A percentile compares a stretch with the other conserved stretches of the same genome.
Evolutionary conservation across 2,888 invertebrate species (phyloP).

Genomic region (Nesidiocoris tenuis): DNA sequence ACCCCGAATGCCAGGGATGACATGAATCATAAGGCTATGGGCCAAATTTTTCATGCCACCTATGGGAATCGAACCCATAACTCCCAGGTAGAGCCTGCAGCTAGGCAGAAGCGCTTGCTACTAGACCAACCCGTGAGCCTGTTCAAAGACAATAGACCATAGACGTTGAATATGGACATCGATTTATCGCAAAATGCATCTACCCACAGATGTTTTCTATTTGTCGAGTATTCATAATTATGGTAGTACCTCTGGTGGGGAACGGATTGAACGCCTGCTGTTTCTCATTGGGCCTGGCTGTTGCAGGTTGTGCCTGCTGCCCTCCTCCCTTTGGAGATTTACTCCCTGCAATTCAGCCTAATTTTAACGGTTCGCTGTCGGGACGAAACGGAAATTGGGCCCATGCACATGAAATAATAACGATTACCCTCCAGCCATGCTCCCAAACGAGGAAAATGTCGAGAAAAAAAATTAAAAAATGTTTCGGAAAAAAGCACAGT

Average conservation of each 20-base stretch:
- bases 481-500: neutral
- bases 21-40: too few species aligned
- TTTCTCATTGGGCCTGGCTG: constrained; percentile 56
- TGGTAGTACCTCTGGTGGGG: constrained; percentile 63
- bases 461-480: neutral
- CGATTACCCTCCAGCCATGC: neutral
- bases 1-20: too few species aligned
- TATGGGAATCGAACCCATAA: too few species aligned
- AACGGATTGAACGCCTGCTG: constrained; percentile 71
- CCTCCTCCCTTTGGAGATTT: constrained; percentile 48
- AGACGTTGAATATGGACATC: too few species aligned
- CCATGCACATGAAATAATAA: constrained; percentile 25
- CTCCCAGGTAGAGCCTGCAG: too few species aligned
- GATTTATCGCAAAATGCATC: neutral
- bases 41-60: too few species aligned
- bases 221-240: constrained; percentile 23
- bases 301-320: constrained; percentile 52
- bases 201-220: constrained; percentile 4
- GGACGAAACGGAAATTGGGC: constrained; percentile 4
- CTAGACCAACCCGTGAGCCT: too few species aligned
- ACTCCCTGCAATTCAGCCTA: constrained; percentile 49
- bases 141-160: too few species aligned
- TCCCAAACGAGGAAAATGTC: neutral
- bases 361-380: constrained; percentile 25
- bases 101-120: too few species aligned